Evolutionary conservation across 2,888 invertebrate genomes (phyloP).

Genomic region (Dexiosoma caninum): DNA sequence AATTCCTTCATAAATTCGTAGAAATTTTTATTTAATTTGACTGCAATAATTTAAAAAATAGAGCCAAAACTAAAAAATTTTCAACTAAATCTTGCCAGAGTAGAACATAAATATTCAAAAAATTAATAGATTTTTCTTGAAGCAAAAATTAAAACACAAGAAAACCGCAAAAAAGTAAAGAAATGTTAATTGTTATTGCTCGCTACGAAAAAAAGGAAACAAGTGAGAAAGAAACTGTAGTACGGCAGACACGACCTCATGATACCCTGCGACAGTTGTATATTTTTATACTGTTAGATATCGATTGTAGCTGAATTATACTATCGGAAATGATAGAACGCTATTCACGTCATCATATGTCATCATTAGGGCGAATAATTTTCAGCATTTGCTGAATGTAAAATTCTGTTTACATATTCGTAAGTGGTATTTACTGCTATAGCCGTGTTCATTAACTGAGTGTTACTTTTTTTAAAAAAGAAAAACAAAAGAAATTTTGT

Average conservation of each 20-base stretch:
- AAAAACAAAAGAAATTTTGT: no score
- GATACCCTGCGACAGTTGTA: background rate
- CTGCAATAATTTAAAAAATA: conserved; percentile 1
- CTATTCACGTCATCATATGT: no score
- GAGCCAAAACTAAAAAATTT: background rate
- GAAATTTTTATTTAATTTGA: background rate
- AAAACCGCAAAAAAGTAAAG: background rate
- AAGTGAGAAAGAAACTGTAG: background rate
- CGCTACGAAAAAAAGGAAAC: background rate
- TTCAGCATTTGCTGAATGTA: no score
- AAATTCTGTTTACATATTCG: no score
- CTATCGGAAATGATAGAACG: no score
- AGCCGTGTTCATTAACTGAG: no score
- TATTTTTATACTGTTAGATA: no score
- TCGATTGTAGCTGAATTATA: no score
- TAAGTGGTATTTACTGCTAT: no score
- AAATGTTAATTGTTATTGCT: conserved; percentile 28
- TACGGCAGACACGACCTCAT: background rate
- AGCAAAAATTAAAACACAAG: background rate
- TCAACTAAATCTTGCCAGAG: conserved; percentile 21
- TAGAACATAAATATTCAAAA: conserved; percentile 30
- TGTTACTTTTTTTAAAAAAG: no score
- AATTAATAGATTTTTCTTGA: background rate
- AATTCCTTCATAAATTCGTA: conserved; percentile 7
- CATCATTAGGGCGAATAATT: no score